Evolutionary conservation across 2,888 invertebrate species (phyloP), one percentile per base, ranked within the genome.

Genomic region (Heliconius erato): DNA sequence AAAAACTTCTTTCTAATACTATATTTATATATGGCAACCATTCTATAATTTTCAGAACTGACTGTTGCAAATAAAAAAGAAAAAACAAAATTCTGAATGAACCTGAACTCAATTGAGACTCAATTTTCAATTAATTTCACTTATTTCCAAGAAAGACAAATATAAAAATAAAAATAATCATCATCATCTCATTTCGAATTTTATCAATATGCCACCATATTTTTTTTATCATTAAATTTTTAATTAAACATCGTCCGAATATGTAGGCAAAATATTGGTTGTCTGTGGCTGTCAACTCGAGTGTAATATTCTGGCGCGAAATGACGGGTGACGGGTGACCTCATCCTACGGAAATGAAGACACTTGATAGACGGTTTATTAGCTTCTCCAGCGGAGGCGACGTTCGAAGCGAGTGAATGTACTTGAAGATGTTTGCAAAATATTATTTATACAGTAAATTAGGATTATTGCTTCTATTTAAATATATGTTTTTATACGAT

Each of bases 301-400:
- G 85, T 88, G 87, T 88, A 87, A 86, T 87, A 88, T 88, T 87
- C 83, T 83, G 72, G 80, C 74, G 76, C 78, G 74, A 80, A 79
- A 72, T 84, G 79, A 83, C 78, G 76, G 78, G 59, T 84, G 79
- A 83, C 77, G 74, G 77, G 85, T 90, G 90, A 88, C 87, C 85
- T 88, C 88, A 89, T 87, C 83, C 85, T 81, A 81, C 87, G 89
- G 87, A 89, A 89, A 88, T 87, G 79, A 83, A 78, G 65, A 79
- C 77, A 74, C 80, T 82, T 81, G 81, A 81, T 78, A 80, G 83
- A 79, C 83, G 79, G 78, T 82, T 80, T 80, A 83, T 81, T 83
- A 83, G 78, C 26, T 72, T 76, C 77, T 78, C 44, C 23, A 26
- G 69, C 80, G 54, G 59, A 74, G 74, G 59, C 74, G 65, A 80